Percentiles rank a stretch among this genome's conserved stretches.
phyloP scores from a whole-genome alignment of 2,113 vertebrate species.

The Cyanistes caeruleus region DNA sequence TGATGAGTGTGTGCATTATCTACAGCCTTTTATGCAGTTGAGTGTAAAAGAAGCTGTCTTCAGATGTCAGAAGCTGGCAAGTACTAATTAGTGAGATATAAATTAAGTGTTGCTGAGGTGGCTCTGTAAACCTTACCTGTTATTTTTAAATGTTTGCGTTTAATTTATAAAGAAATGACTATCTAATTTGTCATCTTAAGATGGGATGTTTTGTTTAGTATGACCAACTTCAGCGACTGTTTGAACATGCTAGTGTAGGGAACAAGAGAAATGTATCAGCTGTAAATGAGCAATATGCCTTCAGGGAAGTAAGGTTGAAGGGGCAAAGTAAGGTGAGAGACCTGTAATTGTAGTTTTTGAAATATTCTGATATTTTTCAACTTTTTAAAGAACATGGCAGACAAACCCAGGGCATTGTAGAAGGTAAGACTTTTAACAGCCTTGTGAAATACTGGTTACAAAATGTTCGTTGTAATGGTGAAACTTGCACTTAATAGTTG shows the following conservation, averaged over 20 bases:
- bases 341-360: fast-evolving
- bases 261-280: background rate
- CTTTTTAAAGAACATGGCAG: background rate
- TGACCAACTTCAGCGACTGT: background rate
- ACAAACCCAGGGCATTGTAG: background rate
- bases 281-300: background rate
- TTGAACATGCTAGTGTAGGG: background rate
- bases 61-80: background rate
- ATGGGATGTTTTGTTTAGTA: background rate
- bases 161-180: background rate
- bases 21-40: background rate
- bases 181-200: background rate
- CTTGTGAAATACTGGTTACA: background rate
- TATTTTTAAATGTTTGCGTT: background rate
- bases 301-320: background rate
- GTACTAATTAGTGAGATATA: background rate
- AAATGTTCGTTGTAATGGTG: background rate
- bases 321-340: background rate
- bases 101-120: background rate
- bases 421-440: background rate
- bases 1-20: background rate
- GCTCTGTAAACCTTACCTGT: fast-evolving
- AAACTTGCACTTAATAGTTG: background rate
- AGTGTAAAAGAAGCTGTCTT: background rate
- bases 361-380: background rate